Evolutionary conservation across 2,113 vertebrate genomes (phyloP), one percentile per base, ranked within the genome.

Genomic region (Colaptes auratus): DNA sequence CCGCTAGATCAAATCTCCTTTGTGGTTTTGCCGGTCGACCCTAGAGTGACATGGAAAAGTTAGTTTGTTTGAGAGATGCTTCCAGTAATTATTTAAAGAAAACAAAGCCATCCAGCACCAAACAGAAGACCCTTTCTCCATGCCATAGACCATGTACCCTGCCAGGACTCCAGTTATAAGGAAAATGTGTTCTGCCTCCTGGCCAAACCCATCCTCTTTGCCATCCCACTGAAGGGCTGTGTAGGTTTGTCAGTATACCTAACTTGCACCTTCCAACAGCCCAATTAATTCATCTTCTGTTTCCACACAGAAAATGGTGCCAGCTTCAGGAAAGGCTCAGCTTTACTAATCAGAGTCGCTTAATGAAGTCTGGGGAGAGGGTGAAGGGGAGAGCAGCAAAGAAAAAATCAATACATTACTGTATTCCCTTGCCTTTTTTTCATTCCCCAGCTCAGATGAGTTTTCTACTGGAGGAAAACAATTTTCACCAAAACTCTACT

Each of bases 1-100:
- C 94, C 95, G 96, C 77, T 65, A 24, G 48, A 78, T 93, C 89
- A 39, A 39, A 39, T 39, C 39, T 39, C 95, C 73, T 83, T 36
- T 95, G 90, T 56, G 72, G 80, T 64, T 96, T 93, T 56, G 33
- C 44, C 86, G 90, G 65, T 95, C 73, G 35, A 48, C 92, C 25
- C 0, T 15, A 42, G 4, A 78, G 53, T 24, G 58, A 53, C 3
- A 10, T 4, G 9, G 80, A 94, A 88, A 83, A 93, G 31, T 17
- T 10, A 44, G 25, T 78, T 89, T 3, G 1, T 71, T 79, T 93
- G 50, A 88, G 81, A 94, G 86, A 82, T 93, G 70, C 80, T 91
- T 92, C 89, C 71, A 77, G 42, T 87, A 94, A 87, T 39, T 60
- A 80, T 53, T 94, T 88, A 83, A 85, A 73, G 75, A 86, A 95